Conservation (phyloP, 2,113 vertebrate genomes). For the Xenopus tropicalis region DNA sequence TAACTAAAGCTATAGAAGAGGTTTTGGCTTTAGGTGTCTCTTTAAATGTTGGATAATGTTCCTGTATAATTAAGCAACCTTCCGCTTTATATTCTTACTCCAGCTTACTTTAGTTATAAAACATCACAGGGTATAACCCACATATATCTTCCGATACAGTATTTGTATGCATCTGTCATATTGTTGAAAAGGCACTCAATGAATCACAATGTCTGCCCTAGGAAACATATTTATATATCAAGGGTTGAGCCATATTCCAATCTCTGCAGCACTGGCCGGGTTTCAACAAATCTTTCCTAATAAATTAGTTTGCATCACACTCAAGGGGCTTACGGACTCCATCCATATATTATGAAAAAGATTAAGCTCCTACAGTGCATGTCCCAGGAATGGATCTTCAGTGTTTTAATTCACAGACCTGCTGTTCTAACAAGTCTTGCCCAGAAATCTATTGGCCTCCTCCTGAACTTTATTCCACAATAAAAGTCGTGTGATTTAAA, state of each 20-base stretch:
- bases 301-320: slow-evolving; percentile 33
- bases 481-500: slow-evolving; percentile 42
- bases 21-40: not conserved
- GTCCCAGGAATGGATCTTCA: slow-evolving; percentile 31
- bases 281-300: slow-evolving; percentile 13
- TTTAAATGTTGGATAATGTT: not conserved
- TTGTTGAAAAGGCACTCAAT: slow-evolving; percentile 11
- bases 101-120: not conserved
- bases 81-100: not conserved
- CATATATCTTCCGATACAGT: not conserved
- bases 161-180: not conserved
- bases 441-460: slow-evolving; percentile 44
- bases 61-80: not conserved
- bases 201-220: not conserved
- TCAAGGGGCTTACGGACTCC: slow-evolving; percentile 20
- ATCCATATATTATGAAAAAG: slow-evolving; percentile 34
- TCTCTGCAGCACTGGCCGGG: slow-evolving; percentile 8
- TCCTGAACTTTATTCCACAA: slow-evolving; percentile 44
- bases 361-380: slow-evolving; percentile 38
- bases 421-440: slow-evolving; percentile 37
- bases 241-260: slow-evolving; percentile 1
- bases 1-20: no score
- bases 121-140: not conserved
- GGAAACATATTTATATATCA: slow-evolving; percentile 21
- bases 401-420: slow-evolving; percentile 43